Evolutionary conservation across 2,113 vertebrate genomes (phyloP), one percentile per base, ranked within the genome.

Genomic region (Albula glossodonta): DNA sequence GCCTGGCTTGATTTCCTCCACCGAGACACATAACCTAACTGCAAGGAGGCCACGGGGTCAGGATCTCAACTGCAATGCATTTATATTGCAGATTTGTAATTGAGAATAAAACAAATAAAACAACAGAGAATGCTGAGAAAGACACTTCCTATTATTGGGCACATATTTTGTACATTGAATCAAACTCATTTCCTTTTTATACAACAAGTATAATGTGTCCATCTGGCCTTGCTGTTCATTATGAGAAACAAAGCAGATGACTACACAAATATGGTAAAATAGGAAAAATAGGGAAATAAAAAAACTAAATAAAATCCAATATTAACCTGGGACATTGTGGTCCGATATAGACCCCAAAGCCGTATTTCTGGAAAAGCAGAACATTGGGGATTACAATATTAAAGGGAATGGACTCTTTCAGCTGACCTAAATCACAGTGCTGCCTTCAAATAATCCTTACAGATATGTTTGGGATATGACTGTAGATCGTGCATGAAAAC

Each of bases 321-420:
- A 90, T 90, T 80, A 87, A 84, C 87, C 81, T 87, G 50, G 86
- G 57, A 87, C 88, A 88, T 83, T 88, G 87, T 89, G 17, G 87
- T 53, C 84, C 52, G 56, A 92, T 89, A 93, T 90, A 93, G 87
- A 92, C 48, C 85, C 82, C 84, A 89, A 89, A 89, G 90, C 90
- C 85, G 86, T 49, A 88, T 84, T 87, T 88, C 86, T 83, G 81
- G 87, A 91, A 92, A 91, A 92, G 90, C 91, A 91, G 91, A 94
- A 93, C 90, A 92, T 93, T 90, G 90, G 85, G 91, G 91, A 93
- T 94, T 93, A 93, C 89, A 91, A 91, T 92, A 92, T 93, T 88
- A 93, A 91, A 92, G 90, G 89, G 90, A 93, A 92, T 88, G 50
- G 88, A 90, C 90, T 92, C 92, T 93, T 93, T 92, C 89, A 90